Base-by-base conservation (phyloP, 2,113 vertebrate species). In the Dasyornis broadbenti region DNA sequence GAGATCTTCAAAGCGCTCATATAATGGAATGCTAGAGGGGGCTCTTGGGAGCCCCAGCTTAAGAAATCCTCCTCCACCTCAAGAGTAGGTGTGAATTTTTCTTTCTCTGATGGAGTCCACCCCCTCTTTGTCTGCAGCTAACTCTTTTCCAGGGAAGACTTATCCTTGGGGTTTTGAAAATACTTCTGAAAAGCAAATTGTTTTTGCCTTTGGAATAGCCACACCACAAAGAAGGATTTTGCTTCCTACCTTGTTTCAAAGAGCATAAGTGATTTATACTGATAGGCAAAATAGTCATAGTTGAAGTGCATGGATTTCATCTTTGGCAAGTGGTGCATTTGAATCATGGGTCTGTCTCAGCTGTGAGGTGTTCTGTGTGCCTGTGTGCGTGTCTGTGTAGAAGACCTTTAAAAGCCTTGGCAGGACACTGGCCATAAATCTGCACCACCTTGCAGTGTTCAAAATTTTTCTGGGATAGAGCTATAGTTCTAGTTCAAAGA, bases 21-120 rank as follows among this genome's bases (percentile, higher is more conserved):
- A 80, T 57, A 82, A 68, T 44, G 52, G 61, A 95, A 50, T 82
- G 93, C 96, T 92, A 53, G 78, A 93, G 93, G 96, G 92, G 92
- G 54, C 92, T 96, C 78, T 79, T 2, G 94, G 94, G 96, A 97
- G 24, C 39, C 42, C 49, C 60, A 68, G 24, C 57, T 96, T 90
- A 86, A 89, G 81, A 95, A 96, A 95, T 96, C 95, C 94, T 96
- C 88, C 93, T 78, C 93, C 96, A 94, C 50, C 72, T 82, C 71
- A 59, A 91, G 69, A 90, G 92, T 87, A 79, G 86, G 82, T 75
- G 92, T 71, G 69, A 72, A 60, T 92, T 91, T 96, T 89, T 87
- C 70, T 79, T 31, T 57, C 69, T 92, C 65, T 87, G 83, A 91
- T 89, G 40, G 82, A 94, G 87, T 93, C 94, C 92, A 82, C 88